Evolutionary conservation across 2,888 invertebrate species (phyloP).

Genomic region (Drosophila yooni): DNA sequence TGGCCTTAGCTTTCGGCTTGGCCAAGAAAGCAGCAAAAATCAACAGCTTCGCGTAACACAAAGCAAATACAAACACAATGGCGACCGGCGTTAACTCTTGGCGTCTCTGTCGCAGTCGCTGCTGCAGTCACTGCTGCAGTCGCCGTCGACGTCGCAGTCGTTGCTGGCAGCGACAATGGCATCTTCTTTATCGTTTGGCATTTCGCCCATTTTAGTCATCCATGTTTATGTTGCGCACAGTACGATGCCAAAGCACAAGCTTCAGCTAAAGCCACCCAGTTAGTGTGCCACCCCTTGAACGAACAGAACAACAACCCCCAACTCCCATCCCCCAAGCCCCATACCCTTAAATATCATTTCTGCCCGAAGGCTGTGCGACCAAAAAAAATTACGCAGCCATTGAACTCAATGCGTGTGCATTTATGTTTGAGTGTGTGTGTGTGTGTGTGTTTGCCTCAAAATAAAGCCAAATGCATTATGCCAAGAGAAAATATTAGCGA

Average conservation of each 20-base stretch:
- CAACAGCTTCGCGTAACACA: slow-evolving; percentile 71
- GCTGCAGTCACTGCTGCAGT: slow-evolving; percentile 16
- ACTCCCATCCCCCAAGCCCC: neutral
- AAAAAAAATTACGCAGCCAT: slow-evolving; percentile 75
- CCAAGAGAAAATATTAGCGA: slow-evolving; percentile 1
- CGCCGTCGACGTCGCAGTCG: slow-evolving; percentile 17
- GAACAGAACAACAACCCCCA: slow-evolving; percentile 17
- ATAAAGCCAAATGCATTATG: slow-evolving; percentile 31
- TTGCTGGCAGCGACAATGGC: slow-evolving; percentile 52
- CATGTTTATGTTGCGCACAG: slow-evolving; percentile 73
- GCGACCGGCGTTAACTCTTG: slow-evolving; percentile 27
- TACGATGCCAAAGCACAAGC: slow-evolving; percentile 58
- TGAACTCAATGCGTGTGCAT: slow-evolving; percentile 57
- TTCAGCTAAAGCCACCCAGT: slow-evolving; percentile 55
- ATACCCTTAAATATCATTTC: slow-evolving; percentile 5
- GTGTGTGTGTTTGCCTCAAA: slow-evolving; percentile 11
- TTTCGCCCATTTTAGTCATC: slow-evolving; percentile 82
- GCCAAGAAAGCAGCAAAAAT: slow-evolving; percentile 66
- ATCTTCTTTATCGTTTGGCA: slow-evolving; percentile 81
- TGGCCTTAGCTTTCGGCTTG: slow-evolving; percentile 28
- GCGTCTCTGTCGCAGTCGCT: slow-evolving; percentile 7
- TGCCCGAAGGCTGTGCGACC: slow-evolving; percentile 70
- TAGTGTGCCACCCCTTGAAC: slow-evolving; percentile 40
- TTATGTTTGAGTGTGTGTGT: neutral
- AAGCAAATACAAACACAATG: slow-evolving; percentile 73